Conservation (phyloP, 2,113 vertebrate species). For the Pyxicephalus adspersus region DNA sequence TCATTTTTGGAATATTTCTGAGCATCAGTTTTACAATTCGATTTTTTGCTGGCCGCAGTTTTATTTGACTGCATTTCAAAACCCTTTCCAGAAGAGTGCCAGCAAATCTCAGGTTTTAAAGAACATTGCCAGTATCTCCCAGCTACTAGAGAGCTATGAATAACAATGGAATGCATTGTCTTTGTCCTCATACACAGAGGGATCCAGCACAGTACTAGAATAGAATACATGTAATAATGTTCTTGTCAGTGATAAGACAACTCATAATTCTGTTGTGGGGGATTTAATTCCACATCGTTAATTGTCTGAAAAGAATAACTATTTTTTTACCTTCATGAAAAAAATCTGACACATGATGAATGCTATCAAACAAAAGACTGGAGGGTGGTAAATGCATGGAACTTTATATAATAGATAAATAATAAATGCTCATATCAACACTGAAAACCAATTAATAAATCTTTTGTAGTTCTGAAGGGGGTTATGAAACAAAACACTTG, state of each 20-base stretch:
- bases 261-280: background rate
- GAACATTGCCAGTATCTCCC: background rate
- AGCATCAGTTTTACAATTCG: no score
- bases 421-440: no score
- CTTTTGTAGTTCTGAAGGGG: no score
- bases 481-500: no score
- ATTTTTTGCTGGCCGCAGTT: no score
- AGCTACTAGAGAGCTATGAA: background rate
- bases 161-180: background rate
- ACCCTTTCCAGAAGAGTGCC: background rate
- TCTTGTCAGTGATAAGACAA: background rate
- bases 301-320: background rate
- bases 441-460: no score
- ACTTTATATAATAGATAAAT: no score
- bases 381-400: no score
- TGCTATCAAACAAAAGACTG: no score
- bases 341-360: no score
- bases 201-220: background rate
- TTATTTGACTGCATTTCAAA: background rate
- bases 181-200: background rate
- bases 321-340: background rate
- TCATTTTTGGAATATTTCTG: no score
- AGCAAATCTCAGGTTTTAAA: background rate
- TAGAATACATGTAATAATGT: background rate
- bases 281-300: background rate